Conservation (phyloP, 2,797 vertebrate genomes). For the Trachurus trachurus region DNA sequence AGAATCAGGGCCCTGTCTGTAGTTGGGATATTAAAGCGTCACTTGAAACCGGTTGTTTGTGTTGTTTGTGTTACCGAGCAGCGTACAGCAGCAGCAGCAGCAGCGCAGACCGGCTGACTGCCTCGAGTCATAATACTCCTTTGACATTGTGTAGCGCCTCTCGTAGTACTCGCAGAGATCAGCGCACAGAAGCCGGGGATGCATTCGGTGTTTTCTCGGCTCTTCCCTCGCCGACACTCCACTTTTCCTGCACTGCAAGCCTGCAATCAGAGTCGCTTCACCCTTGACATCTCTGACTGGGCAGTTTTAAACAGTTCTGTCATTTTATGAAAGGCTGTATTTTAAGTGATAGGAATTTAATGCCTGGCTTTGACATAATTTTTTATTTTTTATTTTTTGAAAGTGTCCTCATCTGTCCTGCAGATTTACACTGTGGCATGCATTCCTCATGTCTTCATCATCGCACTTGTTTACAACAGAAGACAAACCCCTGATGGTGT, state of each 20-base stretch:
- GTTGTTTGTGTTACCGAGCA: constrained; percentile 66
- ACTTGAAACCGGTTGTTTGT: constrained; percentile 74
- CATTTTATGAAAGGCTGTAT: not conserved
- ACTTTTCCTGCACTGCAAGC: constrained; percentile 64
- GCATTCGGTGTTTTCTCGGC: constrained; percentile 66
- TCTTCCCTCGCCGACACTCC: constrained; percentile 47
- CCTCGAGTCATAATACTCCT: constrained; percentile 75
- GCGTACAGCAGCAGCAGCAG: constrained; percentile 21
- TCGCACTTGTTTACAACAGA: constrained; percentile 44
- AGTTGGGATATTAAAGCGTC: constrained; percentile 50
- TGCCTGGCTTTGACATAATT: constrained; percentile 36
- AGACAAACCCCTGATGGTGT: constrained; percentile 46
- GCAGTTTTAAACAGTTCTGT: constrained; percentile 46
- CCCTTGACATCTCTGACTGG: constrained; percentile 58
- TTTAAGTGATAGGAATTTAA: constrained; percentile 1
- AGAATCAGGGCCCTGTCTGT: constrained; percentile 30
- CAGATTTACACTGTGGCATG: constrained; percentile 36
- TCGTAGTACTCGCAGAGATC: constrained; percentile 77
- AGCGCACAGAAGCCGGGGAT: constrained; percentile 60
- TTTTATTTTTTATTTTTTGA: constrained; percentile 24
- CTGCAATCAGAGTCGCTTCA: constrained; percentile 52
- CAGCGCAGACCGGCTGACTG: constrained; percentile 66
- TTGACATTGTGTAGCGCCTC: constrained; percentile 82
- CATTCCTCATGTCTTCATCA: constrained; percentile 21
- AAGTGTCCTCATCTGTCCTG: constrained; percentile 38